Percentiles rank a stretch among this genome's conserved stretches.
These are phyloP conservation scores for Scomberomorus guttatus DNA, from an alignment of 2,797 vertebrate species.

Conservation along the genomic window DNA sequence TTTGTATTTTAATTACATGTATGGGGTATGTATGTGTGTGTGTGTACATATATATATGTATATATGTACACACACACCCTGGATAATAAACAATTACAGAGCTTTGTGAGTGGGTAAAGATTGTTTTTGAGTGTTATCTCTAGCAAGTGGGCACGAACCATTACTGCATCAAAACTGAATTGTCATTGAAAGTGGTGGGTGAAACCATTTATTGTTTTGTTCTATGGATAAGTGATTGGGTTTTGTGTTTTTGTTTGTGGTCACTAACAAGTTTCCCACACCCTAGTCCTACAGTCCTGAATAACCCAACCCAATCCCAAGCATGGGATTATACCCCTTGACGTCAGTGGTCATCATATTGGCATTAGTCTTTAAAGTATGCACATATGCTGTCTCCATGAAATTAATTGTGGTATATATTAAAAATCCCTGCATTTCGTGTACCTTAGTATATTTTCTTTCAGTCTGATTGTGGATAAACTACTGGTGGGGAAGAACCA, in stretches of 20 bases:
- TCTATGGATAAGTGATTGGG: constrained; percentile 79
- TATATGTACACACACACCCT: constrained; percentile 21
- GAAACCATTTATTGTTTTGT: constrained; percentile 78
- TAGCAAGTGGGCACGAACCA: constrained; percentile 63
- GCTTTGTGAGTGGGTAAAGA: constrained; percentile 73
- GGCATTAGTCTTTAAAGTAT: constrained; percentile 84
- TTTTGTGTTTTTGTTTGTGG: constrained; percentile 85
- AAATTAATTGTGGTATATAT: constrained; percentile 84
- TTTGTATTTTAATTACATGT: constrained; percentile 77
- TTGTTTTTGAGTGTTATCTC: constrained; percentile 72
- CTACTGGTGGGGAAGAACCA: constrained; percentile 84
- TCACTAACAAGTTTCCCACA: constrained; percentile 80
- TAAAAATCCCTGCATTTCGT: constrained; percentile 82
- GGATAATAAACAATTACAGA: constrained; percentile 59
- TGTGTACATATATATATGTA: constrained; percentile 49
- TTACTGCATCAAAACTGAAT: constrained; percentile 64
- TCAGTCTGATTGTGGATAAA: constrained; percentile 84
- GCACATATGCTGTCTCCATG: constrained; percentile 83
- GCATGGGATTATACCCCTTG: constrained; percentile 63
- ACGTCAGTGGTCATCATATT: constrained; percentile 81
- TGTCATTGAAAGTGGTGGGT: constrained; percentile 74
- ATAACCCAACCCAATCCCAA: constrained; percentile 69
- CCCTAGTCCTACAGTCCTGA: constrained; percentile 63
- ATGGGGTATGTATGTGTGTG: constrained; percentile 44
- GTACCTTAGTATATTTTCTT: constrained; percentile 83